A percentile compares a stretch with the other conserved stretches of the same genome.
Conservation (phyloP, 1,140 invertebrate species). For the Tetramorium alpestre region DNA sequence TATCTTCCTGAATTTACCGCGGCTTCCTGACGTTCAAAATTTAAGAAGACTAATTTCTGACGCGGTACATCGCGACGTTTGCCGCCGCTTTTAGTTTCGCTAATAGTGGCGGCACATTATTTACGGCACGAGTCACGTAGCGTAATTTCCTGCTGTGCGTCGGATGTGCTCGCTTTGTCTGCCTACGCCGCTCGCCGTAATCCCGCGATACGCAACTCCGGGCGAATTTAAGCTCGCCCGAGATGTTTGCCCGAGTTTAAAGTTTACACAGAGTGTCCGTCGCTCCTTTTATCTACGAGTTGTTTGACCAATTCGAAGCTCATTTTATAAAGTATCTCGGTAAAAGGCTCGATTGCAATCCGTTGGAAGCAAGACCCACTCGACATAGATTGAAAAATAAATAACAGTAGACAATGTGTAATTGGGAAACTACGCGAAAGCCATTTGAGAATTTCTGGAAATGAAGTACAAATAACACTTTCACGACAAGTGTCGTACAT, state of each 20-base stretch:
- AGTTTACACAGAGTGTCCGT: neutral
- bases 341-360: too few species aligned
- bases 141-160: constrained; percentile 8
- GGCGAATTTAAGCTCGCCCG: neutral
- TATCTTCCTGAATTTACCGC: constrained; percentile 2
- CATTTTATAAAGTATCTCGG: neutral
- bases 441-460: too few species aligned
- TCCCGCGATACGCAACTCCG: neutral
- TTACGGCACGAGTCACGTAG: neutral
- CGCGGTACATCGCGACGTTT: neutral
- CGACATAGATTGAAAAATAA: too few species aligned
- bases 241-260: neutral
- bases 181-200: neutral
- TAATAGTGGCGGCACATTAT: neutral
- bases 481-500: too few species aligned
- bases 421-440: too few species aligned
- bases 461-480: too few species aligned
- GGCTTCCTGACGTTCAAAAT: neutral
- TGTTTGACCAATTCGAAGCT: neutral
- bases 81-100: neutral
- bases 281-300: neutral
- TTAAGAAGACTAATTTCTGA: constrained; percentile 4
- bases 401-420: too few species aligned
- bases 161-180: neutral
- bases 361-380: too few species aligned